Conservation (phyloP, 1,140 invertebrate species). For the Papilio xuthus region DNA sequence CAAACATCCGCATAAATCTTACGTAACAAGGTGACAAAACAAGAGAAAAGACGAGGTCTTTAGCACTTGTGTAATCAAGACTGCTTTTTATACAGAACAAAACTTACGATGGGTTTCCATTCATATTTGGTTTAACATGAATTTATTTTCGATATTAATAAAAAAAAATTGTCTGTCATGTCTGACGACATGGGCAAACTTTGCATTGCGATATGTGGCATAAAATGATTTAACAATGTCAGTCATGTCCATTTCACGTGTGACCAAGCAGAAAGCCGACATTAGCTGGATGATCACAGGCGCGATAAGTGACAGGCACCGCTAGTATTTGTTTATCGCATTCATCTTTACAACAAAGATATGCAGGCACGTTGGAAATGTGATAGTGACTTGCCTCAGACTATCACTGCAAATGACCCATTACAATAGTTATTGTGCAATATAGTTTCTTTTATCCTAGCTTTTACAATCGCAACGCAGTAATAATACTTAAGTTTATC, state of each 20-base stretch:
- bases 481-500: too few species aligned
- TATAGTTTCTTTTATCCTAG: too few species aligned
- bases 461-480: too few species aligned
- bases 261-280: not conserved
- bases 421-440: too few species aligned
- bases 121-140: not conserved
- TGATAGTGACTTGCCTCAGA: too few species aligned
- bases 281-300: not conserved
- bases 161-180: not conserved
- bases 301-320: not conserved
- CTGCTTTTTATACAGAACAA: not conserved
- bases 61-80: not conserved
- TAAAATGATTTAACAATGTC: not conserved
- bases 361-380: not conserved
- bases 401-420: too few species aligned
- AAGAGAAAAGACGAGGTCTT: not conserved
- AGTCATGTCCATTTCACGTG: not conserved
- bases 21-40: not conserved
- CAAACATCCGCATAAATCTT: not conserved
- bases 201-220: not conserved
- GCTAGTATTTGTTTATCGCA: not conserved
- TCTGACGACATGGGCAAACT: not conserved
- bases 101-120: not conserved
- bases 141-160: not conserved
- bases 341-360: not conserved